Evolutionary conservation across 2,797 vertebrate species (phyloP).

Genomic region (Acrossocheilus fasciatus): DNA sequence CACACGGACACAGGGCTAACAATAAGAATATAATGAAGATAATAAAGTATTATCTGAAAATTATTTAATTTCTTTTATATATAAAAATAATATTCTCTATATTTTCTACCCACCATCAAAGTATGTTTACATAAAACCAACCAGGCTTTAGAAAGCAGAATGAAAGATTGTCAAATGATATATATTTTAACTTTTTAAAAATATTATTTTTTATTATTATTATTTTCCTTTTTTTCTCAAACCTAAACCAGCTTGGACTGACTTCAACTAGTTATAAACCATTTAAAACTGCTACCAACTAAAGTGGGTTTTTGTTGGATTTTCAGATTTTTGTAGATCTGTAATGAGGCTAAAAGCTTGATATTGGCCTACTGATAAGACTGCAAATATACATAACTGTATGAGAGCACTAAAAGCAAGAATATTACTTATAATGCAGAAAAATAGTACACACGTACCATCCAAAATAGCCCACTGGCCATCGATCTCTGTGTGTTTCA

Average conservation of each 20-base stretch:
- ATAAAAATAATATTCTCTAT: neutral
- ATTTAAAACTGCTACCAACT: neutral
- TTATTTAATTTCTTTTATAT: neutral
- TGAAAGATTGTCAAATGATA: neutral
- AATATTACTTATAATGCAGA: neutral
- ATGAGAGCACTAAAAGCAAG: neutral
- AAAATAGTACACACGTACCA: conserved; percentile 78
- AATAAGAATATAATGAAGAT: neutral
- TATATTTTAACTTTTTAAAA: neutral
- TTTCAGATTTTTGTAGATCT: neutral
- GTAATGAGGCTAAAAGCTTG: neutral
- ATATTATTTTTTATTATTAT: neutral
- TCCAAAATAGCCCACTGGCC: conserved; percentile 98
- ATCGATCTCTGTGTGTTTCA: conserved; percentile 98
- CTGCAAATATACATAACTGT: neutral
- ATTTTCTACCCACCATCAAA: neutral
- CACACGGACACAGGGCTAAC: too few relatives aligned
- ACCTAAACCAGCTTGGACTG: neutral
- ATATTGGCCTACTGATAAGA: neutral
- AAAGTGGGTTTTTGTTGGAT: neutral
- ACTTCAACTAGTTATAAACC: neutral
- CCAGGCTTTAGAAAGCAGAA: neutral
- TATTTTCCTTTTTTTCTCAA: neutral
- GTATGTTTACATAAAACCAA: neutral
- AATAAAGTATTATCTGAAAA: neutral